Percentiles rank a stretch among this genome's conserved stretches.
Evolutionary conservation across 2,113 vertebrate genomes (phyloP).

Genomic region (Ciconia boyciana): DNA sequence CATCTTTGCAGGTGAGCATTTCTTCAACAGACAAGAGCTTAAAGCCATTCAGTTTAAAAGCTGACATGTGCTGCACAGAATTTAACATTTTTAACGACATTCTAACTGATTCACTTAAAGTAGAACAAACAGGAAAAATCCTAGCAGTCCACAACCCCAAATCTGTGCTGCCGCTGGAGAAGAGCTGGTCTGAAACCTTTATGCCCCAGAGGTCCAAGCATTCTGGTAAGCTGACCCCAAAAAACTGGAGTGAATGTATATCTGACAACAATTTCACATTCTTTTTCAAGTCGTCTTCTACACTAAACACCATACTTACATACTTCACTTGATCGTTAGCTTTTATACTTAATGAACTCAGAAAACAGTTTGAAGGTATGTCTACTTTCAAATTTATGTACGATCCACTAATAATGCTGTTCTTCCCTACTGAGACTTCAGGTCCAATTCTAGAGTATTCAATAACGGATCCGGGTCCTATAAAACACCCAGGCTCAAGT

Average conservation of each 20-base stretch:
- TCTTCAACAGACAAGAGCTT: constrained; percentile 84
- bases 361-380: constrained; percentile 77
- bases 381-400: constrained; percentile 53
- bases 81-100: constrained; percentile 79
- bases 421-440: constrained; percentile 72
- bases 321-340: constrained; percentile 55
- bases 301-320: constrained; percentile 80
- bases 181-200: constrained; percentile 66
- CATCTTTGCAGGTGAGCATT: constrained; percentile 82
- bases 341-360: constrained; percentile 83
- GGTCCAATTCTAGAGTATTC: constrained; percentile 85
- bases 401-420: constrained; percentile 83
- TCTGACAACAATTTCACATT: constrained; percentile 64
- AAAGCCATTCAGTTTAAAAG: constrained; percentile 46
- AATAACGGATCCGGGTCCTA: constrained; percentile 79
- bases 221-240: constrained; percentile 69
- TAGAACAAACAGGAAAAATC: constrained; percentile 84
- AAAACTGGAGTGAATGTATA: constrained; percentile 68
- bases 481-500: constrained; percentile 65
- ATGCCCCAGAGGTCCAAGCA: constrained; percentile 81
- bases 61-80: constrained; percentile 58
- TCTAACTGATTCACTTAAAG: constrained; percentile 74
- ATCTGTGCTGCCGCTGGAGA: constrained; percentile 66
- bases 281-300: constrained; percentile 82
- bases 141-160: constrained; percentile 86